Evolutionary conservation across 2,797 vertebrate species (phyloP).

Genomic region (Okamejei kenojei): DNA sequence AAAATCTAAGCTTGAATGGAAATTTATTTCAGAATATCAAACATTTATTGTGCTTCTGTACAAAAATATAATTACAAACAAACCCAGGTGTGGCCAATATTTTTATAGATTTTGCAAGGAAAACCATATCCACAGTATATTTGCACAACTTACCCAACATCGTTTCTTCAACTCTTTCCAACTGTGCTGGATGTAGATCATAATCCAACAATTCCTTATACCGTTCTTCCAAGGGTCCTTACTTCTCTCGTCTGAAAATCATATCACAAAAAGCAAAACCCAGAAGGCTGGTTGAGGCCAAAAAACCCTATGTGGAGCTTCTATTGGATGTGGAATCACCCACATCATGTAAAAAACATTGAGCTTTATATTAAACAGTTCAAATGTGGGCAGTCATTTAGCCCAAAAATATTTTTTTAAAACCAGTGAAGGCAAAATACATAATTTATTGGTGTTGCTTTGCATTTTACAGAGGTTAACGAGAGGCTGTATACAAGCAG

Average conservation of each 20-base stretch:
- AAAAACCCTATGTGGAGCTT: slow-evolving; percentile 61
- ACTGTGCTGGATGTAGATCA: slow-evolving; percentile 57
- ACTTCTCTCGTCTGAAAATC: slow-evolving; percentile 72
- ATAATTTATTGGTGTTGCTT: background rate
- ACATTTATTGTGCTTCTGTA: background rate
- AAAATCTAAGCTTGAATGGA: background rate
- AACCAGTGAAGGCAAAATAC: background rate
- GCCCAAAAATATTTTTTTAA: no score
- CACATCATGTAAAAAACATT: background rate
- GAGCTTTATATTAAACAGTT: no score
- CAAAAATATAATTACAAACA: background rate
- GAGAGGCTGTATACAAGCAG: no score
- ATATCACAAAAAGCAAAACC: slow-evolving; percentile 75
- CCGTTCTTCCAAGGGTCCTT: slow-evolving; percentile 69
- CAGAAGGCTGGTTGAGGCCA: slow-evolving; percentile 56
- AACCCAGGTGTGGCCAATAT: background rate
- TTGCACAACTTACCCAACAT: slow-evolving; percentile 52
- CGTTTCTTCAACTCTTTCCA: slow-evolving; percentile 66
- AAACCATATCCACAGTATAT: background rate
- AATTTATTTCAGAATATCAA: background rate
- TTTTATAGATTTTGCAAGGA: background rate
- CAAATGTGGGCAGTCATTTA: no score
- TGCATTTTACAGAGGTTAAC: background rate
- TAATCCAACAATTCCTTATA: slow-evolving; percentile 82
- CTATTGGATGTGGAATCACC: background rate